phyloP scores from a whole-genome alignment of 1,140 invertebrate genomes.

The Phortica variegata region DNA sequence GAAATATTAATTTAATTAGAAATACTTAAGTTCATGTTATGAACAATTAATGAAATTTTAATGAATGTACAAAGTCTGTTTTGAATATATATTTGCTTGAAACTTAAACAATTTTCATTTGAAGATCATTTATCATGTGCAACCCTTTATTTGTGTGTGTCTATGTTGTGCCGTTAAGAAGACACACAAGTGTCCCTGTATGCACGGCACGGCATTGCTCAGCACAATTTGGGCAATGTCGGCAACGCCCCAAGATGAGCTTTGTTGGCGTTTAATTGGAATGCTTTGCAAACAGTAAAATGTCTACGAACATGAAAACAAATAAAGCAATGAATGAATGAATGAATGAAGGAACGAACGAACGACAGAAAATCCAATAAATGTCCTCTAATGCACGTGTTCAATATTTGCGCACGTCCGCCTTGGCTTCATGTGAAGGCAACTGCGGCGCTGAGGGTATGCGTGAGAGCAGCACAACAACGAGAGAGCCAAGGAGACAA shows the following conservation, averaged over 20 bases:
- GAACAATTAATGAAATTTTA: too few species aligned
- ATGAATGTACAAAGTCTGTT: too few species aligned
- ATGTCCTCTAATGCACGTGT: conserved; percentile 52
- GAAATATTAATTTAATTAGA: too few species aligned
- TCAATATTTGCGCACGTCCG: conserved; percentile 14
- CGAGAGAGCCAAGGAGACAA: background rate
- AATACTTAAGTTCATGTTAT: too few species aligned
- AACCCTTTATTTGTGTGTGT: too few species aligned
- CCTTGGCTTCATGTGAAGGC: too few species aligned
- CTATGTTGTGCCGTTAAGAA: too few species aligned
- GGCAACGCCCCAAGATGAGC: conserved; percentile 14
- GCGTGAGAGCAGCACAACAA: conserved; percentile 10
- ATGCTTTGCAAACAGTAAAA: conserved; percentile 49
- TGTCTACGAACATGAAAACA: conserved; percentile 53
- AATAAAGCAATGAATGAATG: conserved; percentile 21
- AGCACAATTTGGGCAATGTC: background rate
- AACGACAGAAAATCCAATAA: conserved; percentile 53
- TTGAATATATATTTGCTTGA: too few species aligned
- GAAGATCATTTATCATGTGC: too few species aligned
- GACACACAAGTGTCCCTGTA: too few species aligned
- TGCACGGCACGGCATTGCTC: conserved; percentile 18
- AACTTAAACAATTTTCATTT: too few species aligned
- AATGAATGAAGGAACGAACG: too few species aligned
- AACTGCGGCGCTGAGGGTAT: conserved; percentile 13
- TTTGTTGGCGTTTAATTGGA: conserved; percentile 47